Percentiles rank a stretch among this genome's conserved stretches.
Evolutionary conservation across 2,113 vertebrate species (phyloP).

Genomic region (Sceloporus undulatus): DNA sequence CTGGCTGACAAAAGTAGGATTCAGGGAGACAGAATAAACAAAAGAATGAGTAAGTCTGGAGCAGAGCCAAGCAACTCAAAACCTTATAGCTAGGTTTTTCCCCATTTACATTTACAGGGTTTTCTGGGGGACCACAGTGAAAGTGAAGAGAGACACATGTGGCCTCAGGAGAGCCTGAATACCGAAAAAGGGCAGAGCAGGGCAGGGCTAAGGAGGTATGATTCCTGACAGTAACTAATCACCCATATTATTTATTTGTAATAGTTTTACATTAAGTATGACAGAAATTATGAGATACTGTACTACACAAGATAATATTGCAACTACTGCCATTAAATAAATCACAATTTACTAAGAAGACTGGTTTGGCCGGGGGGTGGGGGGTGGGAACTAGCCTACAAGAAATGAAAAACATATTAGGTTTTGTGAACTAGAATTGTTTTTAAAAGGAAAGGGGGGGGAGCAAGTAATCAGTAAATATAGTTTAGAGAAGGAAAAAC

Average conservation of each 20-base stretch:
- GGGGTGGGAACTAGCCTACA: slow-evolving; percentile 6
- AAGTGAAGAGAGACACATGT: background rate
- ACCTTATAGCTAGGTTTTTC: background rate
- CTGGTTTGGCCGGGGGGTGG: slow-evolving; percentile 29
- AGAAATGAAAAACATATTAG: slow-evolving; percentile 58
- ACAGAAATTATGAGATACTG: slow-evolving; percentile 32
- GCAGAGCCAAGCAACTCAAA: background rate
- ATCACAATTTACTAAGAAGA: slow-evolving; percentile 48
- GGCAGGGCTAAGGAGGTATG: background rate
- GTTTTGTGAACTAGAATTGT: slow-evolving; percentile 39
- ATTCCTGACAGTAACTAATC: background rate
- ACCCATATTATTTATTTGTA: slow-evolving; percentile 28
- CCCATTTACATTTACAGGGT: background rate
- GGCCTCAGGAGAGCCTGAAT: background rate
- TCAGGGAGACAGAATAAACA: background rate
- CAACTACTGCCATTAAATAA: slow-evolving; percentile 43
- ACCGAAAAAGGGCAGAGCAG: background rate
- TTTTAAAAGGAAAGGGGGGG: slow-evolving; percentile 21
- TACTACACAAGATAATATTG: slow-evolving; percentile 30
- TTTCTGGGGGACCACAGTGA: slow-evolving; percentile 1
- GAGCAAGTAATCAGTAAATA: slow-evolving; percentile 2
- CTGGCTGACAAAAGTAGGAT: background rate
- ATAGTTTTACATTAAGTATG: slow-evolving; percentile 31
- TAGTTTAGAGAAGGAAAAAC: slow-evolving; percentile 23
- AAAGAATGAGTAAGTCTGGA: background rate